Evolutionary conservation across 2,113 vertebrate species (phyloP).

Genomic region (Syrrhaptes paradoxus): DNA sequence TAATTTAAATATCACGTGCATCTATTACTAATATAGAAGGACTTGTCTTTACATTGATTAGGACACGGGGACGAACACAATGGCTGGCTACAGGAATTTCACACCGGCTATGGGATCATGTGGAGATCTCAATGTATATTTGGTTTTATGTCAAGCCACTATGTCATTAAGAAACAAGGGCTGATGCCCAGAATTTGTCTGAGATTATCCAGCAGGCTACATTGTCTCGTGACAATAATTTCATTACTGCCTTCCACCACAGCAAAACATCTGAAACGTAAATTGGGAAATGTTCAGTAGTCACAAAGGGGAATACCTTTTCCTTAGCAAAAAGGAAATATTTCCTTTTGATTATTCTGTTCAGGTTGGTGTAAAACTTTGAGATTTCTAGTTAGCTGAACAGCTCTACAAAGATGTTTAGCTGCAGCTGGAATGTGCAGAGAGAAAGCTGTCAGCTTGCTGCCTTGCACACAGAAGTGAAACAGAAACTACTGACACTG

Average conservation of each 20-base stretch:
- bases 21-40: background rate
- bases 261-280: conserved; percentile 56
- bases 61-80: conserved; percentile 15
- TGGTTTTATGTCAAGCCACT: conserved; percentile 43
- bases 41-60: conserved; percentile 7
- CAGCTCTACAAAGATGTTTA: conserved; percentile 17
- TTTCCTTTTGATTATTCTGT: conserved; percentile 4
- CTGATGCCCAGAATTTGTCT: conserved; percentile 55
- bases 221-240: conserved; percentile 34
- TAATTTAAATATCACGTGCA: conserved; percentile 35
- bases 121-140: conserved; percentile 38
- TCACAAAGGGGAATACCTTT: background rate
- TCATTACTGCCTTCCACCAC: conserved; percentile 52
- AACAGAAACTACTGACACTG: conserved; percentile 48
- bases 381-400: background rate
- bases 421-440: background rate
- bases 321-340: background rate
- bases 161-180: conserved; percentile 49
- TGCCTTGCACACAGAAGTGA: conserved; percentile 32
- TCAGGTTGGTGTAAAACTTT: background rate
- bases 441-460: conserved; percentile 57
- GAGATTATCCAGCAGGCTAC: conserved; percentile 24
- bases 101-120: conserved; percentile 51
- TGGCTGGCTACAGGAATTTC: conserved; percentile 45
- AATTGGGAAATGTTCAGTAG: conserved; percentile 27